These are phyloP conservation scores for Melieria crassipennis DNA, from an alignment of 2,888 invertebrate species.

Conservation along the genomic window DNA sequence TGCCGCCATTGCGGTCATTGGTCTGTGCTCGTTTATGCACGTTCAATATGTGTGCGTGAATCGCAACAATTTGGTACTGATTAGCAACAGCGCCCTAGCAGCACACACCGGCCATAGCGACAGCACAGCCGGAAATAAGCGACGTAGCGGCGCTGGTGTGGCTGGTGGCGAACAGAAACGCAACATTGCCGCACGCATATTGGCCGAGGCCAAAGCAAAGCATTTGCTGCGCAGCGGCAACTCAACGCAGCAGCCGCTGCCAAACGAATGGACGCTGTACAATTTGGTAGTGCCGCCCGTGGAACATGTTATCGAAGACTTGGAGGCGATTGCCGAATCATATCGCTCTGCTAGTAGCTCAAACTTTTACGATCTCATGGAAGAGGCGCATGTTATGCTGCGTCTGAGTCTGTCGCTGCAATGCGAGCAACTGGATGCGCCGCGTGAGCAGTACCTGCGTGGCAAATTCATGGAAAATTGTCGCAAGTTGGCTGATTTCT, in stretches of 20 bases:
- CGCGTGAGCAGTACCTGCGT: slow-evolving; percentile 53
- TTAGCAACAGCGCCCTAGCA: slow-evolving; percentile 57
- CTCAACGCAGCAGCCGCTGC: slow-evolving; percentile 44
- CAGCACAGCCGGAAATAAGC: slow-evolving; percentile 41
- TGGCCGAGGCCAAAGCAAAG: slow-evolving; percentile 60
- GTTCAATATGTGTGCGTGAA: slow-evolving; percentile 62
- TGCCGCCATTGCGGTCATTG: slow-evolving; percentile 62
- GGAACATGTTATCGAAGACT: slow-evolving; percentile 75
- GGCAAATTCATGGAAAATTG: slow-evolving; percentile 59
- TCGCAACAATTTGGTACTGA: slow-evolving; percentile 58
- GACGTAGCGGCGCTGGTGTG: slow-evolving; percentile 40
- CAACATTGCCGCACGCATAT: slow-evolving; percentile 56
- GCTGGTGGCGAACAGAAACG: slow-evolving; percentile 49
- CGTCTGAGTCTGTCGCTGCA: slow-evolving; percentile 62
- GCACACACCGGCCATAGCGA: slow-evolving; percentile 41
- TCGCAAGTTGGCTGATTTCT: slow-evolving; percentile 61
- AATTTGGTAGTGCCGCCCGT: slow-evolving; percentile 74
- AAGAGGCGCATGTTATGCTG: slow-evolving; percentile 78
- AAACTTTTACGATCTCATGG: slow-evolving; percentile 77
- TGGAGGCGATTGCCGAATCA: slow-evolving; percentile 74
- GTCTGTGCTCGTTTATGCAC: slow-evolving; percentile 61
- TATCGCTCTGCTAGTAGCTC: slow-evolving; percentile 73
- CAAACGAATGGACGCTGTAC: slow-evolving; percentile 76
- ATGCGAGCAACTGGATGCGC: slow-evolving; percentile 50
- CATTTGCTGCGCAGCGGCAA: slow-evolving; percentile 53